A percentile compares a stretch with the other conserved stretches of the same genome.
These are phyloP conservation scores for Craniophora ligustri DNA, from an alignment of 2,888 invertebrate species.

Conservation along the genomic window DNA sequence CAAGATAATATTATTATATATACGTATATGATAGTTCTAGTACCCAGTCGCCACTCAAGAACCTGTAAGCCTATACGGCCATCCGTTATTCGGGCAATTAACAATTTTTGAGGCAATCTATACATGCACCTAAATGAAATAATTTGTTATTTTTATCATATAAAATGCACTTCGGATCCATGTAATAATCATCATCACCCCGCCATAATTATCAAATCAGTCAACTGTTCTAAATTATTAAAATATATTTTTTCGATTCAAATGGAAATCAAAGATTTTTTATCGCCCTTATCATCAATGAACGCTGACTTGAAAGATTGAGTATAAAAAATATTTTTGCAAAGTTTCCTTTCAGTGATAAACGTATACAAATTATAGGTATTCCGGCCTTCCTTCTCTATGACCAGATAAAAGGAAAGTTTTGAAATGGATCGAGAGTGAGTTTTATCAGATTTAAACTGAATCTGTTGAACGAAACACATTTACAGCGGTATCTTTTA, in stretches of 20 bases:
- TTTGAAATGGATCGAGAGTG: conserved; percentile 68
- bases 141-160: no score
- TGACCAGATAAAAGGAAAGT: conserved; percentile 74
- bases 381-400: conserved; percentile 57
- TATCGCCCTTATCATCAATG: conserved; percentile 61
- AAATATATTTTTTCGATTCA: conserved; percentile 53
- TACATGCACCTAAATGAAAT: no score
- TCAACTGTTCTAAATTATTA: no score
- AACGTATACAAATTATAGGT: conserved; percentile 72
- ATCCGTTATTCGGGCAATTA: no score
- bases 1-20: no score
- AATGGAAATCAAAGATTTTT: conserved; percentile 52
- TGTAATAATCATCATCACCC: no score
- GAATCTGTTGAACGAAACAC: conserved; percentile 61
- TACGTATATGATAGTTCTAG: no score
- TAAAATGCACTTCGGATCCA: no score
- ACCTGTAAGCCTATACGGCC: no score
- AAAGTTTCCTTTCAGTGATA: conserved; percentile 66
- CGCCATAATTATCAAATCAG: no score
- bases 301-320: conserved; percentile 67
- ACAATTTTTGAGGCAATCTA: no score
- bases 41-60: no score
- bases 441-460: conserved; percentile 67
- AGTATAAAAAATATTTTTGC: conserved; percentile 70
- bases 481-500: conserved; percentile 62